Percentiles rank a stretch among this genome's conserved stretches.
Conservation (phyloP, 2,888 invertebrate species). For the Crossocerus cetratus region DNA sequence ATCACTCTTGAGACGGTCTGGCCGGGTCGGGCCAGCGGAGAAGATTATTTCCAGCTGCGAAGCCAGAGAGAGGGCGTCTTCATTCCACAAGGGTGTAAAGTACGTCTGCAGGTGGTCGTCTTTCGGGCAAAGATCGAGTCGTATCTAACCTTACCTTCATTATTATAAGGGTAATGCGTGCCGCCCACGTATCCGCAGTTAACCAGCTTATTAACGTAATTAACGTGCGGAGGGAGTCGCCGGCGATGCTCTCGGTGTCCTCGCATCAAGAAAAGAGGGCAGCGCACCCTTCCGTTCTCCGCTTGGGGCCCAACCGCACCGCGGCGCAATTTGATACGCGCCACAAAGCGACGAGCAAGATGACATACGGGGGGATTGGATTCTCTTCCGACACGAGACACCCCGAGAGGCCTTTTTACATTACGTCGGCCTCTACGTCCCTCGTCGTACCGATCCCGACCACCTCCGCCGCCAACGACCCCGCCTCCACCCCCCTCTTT, state of each 20-base stretch:
- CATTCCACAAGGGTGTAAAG: background rate
- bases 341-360: slow-evolving; percentile 43
- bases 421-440: background rate
- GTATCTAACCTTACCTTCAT: slow-evolving; percentile 27
- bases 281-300: too few species aligned
- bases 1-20: background rate
- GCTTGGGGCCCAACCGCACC: background rate
- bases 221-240: slow-evolving; percentile 49
- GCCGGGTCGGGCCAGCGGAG: background rate
- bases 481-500: slow-evolving; percentile 23
- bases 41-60: slow-evolving; percentile 9
- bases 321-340: slow-evolving; percentile 49
- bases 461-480: background rate
- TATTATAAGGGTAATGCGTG: slow-evolving; percentile 42
- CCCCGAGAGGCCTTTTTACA: slow-evolving; percentile 38
- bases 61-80: background rate
- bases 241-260: slow-evolving; percentile 36
- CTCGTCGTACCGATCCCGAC: too few species aligned
- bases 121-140: background rate
- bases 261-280: slow-evolving; percentile 36
- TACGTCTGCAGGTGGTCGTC: background rate
- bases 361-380: slow-evolving; percentile 22
- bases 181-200: slow-evolving; percentile 41
- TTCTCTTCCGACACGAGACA: slow-evolving; percentile 22
- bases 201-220: slow-evolving; percentile 67